Base-by-base conservation (phyloP, 2,113 vertebrate genomes). In the Clarias magur region DNA sequence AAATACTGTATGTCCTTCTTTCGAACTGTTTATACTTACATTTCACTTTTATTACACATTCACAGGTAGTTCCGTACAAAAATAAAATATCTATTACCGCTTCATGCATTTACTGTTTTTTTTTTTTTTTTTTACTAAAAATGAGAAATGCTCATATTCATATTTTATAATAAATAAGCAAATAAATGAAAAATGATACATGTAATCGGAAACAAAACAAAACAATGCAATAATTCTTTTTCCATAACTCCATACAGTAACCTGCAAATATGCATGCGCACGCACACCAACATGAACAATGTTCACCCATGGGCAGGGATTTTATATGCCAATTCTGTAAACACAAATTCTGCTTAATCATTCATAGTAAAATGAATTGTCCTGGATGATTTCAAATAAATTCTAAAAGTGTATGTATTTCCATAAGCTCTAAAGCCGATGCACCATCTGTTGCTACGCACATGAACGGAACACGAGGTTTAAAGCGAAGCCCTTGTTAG, bases 401-500 rank as follows among this genome's bases (percentile, higher is more conserved):
- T 38, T 30, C 30, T 85, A 62, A 30, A 75, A 30, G 21, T 75
- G 30, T 42, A 62, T 57, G 30, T 42, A 62, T 57, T 73, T 56
- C 30, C 60, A 7, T 62, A 38, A 73, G 60, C 53, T 73, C 67
- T 72, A 16, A 30, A 84, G 53, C 30, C 30, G 75, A 85, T 75
- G 56, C 5, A 3, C 27, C 68, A 75, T 62, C 63, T 86, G 76
- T 80, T 80, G 63, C 23, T 62, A 48, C 65, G 12, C 53, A 57
- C 48, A n/a, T 21, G 10, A 57, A 83, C 83, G 60, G 34, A 75
- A 10, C 70, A 42, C 48, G 30, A 59, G 70, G 59, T 72, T 81
- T 48, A 60, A 75, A 75, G 34, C 70, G 42, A 75, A 85, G 34
- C 56, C 56, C 56, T n/a, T 75, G 56, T 85, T 60, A 60, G 30